These are phyloP conservation scores for Apis cerana DNA, from an alignment of 1,140 invertebrate species.

Conservation along the genomic window DNA sequence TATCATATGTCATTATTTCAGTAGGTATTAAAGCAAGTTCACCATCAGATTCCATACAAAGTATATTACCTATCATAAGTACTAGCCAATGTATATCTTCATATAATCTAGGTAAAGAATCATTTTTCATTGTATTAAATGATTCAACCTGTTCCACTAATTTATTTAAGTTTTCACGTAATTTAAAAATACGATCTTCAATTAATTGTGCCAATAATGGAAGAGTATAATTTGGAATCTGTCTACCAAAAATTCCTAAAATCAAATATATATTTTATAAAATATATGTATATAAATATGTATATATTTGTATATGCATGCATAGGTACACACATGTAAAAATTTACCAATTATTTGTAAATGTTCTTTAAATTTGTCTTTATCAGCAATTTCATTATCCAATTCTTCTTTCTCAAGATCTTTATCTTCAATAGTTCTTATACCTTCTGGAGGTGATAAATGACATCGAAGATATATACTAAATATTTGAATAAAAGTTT, in stretches of 20 bases:
- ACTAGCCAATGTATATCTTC: constrained; percentile 96
- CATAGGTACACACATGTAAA: not conserved
- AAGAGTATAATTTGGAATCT: constrained; percentile 82
- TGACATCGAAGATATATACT: constrained; percentile 92
- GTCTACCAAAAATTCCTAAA: constrained; percentile 78
- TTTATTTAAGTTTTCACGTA: constrained; percentile 85
- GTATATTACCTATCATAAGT: constrained; percentile 88
- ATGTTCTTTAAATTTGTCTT: constrained; percentile 86
- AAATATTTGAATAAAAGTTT: constrained; percentile 85
- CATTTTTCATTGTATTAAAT: constrained; percentile 82
- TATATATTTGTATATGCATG: not conserved
- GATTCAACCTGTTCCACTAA: constrained; percentile 82
- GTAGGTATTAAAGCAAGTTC: constrained; percentile 89
- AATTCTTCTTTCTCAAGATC: constrained; percentile 83
- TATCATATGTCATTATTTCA: constrained; percentile 88
- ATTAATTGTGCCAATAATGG: constrained; percentile 84
- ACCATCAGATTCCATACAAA: constrained; percentile 87
- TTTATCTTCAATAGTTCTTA: constrained; percentile 78
- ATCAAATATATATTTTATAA: constrained; percentile 12
- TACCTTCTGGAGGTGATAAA: constrained; percentile 90
- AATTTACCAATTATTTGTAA: constrained; percentile 85
- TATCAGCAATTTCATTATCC: constrained; percentile 87
- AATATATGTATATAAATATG: not conserved
- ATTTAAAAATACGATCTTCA: constrained; percentile 84
- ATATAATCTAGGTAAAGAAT: constrained; percentile 84